Base-by-base conservation (phyloP, 2,797 vertebrate species). In the Eurystomus glaucurus region DNA sequence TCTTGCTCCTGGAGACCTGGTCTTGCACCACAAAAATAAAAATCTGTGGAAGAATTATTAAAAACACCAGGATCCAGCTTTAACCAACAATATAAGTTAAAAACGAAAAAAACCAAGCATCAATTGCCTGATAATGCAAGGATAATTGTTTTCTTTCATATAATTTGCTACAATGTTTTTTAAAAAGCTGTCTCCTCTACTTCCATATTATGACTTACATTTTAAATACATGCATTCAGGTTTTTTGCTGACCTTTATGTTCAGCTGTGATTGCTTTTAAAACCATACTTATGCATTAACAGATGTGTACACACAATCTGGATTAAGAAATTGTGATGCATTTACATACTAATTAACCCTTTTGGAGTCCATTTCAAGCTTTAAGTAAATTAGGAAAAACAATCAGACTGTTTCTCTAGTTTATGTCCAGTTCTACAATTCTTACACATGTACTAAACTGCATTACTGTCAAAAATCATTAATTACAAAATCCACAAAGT, bases 251-350 rank as follows among this genome's bases (percentile, higher is more conserved):
- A 93, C 60, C 76, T 81, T 86, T 29, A 58, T 21, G 19, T 66
- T 92, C 46, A 94, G 55, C 68, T 82, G 23, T 51, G 66, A 55
- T 46, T 86, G 28, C n/a, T 88, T 87, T 90, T 85, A 83, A 76
- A 81, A 80, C 8, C 33, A 62, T 25, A 61, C 16, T 65, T 79
- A 58, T 1, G 35, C n/a, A 68, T 54, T 80, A 87, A 80, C 31
- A 79, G 74, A 91, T 54, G 79, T 46, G 23, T 60, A 41, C 23
- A 76, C 4, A 54, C 9, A 85, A 28, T 17, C 39, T 61, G 33
- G 13, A 89, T 62, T 52, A 74, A 64, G 37, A 93, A 87, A 74
- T 9, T 50, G 21, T 28, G n/a, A 39, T 51, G 21, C 6, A 60
- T 84, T 91, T 64, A 76, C 28, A 64, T 55, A 68, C 7, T 90